These are phyloP conservation scores for Resseliella maxima DNA, from an alignment of 2,888 invertebrate species.

Conservation along the genomic window DNA sequence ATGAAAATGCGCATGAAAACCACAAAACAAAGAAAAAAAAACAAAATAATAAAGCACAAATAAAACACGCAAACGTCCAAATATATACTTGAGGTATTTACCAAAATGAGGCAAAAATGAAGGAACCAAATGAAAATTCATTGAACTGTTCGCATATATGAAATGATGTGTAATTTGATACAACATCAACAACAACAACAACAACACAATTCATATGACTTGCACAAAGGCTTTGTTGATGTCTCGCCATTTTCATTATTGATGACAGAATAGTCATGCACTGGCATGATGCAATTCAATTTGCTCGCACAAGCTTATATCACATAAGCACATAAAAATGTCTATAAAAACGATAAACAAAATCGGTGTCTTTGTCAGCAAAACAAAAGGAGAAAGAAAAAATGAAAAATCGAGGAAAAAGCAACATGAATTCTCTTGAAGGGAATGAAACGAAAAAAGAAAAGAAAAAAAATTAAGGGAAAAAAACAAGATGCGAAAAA, in stretches of 20 bases:
- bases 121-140: not conserved
- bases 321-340: not conserved
- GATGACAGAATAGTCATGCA: not conserved
- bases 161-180: not conserved
- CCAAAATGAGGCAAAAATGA: not conserved
- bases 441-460: not conserved
- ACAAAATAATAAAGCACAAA: not conserved
- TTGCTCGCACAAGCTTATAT: too few relatives aligned
- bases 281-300: not conserved
- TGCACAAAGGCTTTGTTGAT: constrained; percentile 18
- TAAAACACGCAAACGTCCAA: not conserved
- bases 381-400: not conserved
- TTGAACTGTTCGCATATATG: not conserved
- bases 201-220: not conserved
- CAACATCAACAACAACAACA: not conserved
- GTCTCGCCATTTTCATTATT: constrained; percentile 46
- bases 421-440: too few relatives aligned
- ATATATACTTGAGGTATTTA: not conserved
- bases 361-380: not conserved
- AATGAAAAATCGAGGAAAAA: too few relatives aligned
- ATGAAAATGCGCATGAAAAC: too few relatives aligned
- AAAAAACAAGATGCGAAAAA: too few relatives aligned
- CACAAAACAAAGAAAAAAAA: too few relatives aligned
- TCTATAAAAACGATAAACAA: constrained; percentile 13
- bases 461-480: too few relatives aligned